A percentile compares a stretch with the other conserved stretches of the same genome.
These are phyloP conservation scores for Gasterosteus aculeatus DNA, from an alignment of 2,113 vertebrate genomes.

Conservation along the genomic window DNA sequence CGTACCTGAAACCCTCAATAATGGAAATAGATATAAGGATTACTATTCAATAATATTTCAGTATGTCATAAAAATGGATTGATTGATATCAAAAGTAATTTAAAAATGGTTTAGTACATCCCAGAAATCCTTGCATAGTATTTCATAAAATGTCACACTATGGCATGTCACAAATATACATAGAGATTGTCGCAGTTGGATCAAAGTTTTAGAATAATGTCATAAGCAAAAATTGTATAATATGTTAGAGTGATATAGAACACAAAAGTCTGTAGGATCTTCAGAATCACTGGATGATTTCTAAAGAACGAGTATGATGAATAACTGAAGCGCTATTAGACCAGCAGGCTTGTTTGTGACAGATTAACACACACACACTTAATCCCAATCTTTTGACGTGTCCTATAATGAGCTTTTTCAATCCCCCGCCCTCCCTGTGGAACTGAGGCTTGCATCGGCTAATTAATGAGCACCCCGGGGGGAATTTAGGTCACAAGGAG, in stretches of 20 bases:
- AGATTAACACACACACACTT: conserved; percentile 7
- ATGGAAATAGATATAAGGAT: too few relatives aligned
- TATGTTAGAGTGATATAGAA: neutral
- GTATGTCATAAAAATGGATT: neutral
- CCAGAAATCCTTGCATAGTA: too few relatives aligned
- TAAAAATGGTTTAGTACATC: too few relatives aligned
- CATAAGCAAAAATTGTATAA: neutral
- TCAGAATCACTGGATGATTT: neutral
- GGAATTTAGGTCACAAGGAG: conserved; percentile 58
- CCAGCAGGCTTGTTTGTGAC: conserved; percentile 28
- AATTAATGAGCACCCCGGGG: conserved; percentile 66
- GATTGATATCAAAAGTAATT: too few relatives aligned
- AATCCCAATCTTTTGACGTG: conserved; percentile 59
- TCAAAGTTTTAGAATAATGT: too few relatives aligned
- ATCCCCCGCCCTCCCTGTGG: conserved; percentile 37
- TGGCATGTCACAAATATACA: neutral
- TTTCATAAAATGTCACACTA: neutral
- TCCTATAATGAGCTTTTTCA: conserved; percentile 64
- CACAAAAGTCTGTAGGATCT: neutral
- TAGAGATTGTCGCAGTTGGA: neutral
- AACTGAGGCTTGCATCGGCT: conserved; percentile 46
- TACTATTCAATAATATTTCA: neutral
- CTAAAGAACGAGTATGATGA: conserved; percentile 9
- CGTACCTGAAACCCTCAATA: too few relatives aligned
- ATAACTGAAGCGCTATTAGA: conserved; percentile 19